A percentile compares a stretch with the other conserved stretches of the same genome.
These are phyloP conservation scores for Tarsius wallacei DNA, from an alignment of 2,797 vertebrate genomes.

Conservation along the genomic window DNA sequence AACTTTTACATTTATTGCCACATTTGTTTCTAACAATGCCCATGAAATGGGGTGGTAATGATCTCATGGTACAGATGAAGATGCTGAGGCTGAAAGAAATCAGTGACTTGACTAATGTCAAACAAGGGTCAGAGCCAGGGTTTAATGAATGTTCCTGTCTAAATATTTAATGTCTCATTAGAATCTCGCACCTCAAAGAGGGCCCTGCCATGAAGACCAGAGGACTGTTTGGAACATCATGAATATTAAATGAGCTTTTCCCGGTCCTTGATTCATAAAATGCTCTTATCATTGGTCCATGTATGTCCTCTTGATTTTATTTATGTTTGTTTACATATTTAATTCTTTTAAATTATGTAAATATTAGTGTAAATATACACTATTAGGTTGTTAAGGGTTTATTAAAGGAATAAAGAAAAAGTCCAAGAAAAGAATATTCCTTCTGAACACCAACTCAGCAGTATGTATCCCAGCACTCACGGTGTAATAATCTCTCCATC, in stretches of 20 bases:
- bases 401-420: conserved; percentile 32
- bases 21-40: neutral
- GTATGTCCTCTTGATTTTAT: neutral
- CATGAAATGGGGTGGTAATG: neutral
- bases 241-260: neutral
- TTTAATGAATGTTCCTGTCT: neutral
- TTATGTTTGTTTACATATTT: neutral
- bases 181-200: neutral
- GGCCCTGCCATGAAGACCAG: neutral
- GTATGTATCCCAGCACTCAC: neutral
- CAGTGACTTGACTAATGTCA: neutral
- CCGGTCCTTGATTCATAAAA: neutral
- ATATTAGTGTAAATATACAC: neutral
- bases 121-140: neutral
- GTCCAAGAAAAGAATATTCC: neutral
- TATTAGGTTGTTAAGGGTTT: neutral
- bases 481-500: neutral
- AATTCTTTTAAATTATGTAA: neutral
- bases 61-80: neutral
- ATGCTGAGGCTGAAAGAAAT: neutral
- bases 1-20: neutral
- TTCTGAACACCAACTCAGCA: neutral
- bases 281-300: neutral
- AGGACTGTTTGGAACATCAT: neutral
- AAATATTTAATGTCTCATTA: neutral